Evolutionary conservation across 2,113 vertebrate genomes (phyloP).

Genomic region (Calidris pygmaea): DNA sequence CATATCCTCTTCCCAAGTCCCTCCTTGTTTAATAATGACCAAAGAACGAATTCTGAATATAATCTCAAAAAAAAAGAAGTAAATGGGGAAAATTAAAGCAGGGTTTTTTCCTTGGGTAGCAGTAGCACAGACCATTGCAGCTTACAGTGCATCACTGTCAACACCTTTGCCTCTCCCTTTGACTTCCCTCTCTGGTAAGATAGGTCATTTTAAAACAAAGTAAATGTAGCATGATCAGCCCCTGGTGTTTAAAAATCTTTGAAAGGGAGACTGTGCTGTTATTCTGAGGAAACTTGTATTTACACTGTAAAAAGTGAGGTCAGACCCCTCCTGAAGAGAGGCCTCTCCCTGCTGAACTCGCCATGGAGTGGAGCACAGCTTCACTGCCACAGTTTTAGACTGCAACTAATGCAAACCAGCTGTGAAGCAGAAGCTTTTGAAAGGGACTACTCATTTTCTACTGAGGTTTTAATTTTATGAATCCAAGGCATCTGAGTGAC

Average conservation of each 20-base stretch:
- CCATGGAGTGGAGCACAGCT: constrained; percentile 21
- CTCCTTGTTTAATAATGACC: background rate
- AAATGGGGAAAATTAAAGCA: background rate
- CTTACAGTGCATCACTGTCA: background rate
- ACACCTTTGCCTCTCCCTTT: background rate
- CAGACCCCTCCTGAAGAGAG: constrained; percentile 73
- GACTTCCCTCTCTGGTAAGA: background rate
- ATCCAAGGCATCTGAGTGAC: constrained; percentile 14
- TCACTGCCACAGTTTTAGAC: constrained; percentile 58
- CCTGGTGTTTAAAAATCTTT: constrained; percentile 65
- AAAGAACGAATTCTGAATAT: background rate
- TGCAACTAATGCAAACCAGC: constrained; percentile 80
- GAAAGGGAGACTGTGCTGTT: constrained; percentile 62
- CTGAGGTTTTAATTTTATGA: constrained; percentile 67
- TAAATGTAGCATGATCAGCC: constrained; percentile 64
- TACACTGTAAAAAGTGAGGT: constrained; percentile 71
- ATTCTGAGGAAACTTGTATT: constrained; percentile 64
- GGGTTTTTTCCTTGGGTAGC: background rate
- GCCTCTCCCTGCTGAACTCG: constrained; percentile 61
- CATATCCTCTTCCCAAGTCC: background rate
- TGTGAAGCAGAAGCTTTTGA: constrained; percentile 59
- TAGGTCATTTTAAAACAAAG: constrained; percentile 66
- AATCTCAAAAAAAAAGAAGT: background rate
- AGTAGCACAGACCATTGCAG: constrained; percentile 21
- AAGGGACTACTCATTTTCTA: constrained; percentile 44